These are phyloP conservation scores for Malurus leucopterus DNA, from an alignment of 2,797 vertebrate genomes.

Conservation along the genomic window DNA sequence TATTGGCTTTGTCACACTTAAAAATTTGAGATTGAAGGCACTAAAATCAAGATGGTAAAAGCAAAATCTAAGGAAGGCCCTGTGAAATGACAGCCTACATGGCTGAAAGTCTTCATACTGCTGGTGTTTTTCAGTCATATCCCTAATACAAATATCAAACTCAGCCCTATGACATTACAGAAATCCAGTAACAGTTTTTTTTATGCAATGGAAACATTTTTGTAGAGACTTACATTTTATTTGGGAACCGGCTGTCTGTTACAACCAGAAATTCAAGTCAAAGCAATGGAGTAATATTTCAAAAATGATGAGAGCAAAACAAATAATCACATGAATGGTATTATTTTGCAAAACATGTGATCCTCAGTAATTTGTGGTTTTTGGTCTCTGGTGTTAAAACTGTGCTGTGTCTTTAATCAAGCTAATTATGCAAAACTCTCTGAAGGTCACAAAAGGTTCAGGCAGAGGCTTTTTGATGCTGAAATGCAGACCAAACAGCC, in stretches of 20 bases:
- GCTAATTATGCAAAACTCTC: constrained; percentile 54
- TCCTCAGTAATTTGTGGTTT: constrained; percentile 52
- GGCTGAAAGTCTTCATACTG: not conserved
- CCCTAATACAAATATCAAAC: not conserved
- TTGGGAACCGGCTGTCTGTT: constrained; percentile 41
- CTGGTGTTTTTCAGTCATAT: not conserved
- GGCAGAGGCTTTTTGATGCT: constrained; percentile 37
- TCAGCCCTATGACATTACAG: not conserved
- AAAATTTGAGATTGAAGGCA: not conserved
- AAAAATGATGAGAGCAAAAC: constrained; percentile 57
- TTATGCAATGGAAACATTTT: constrained; percentile 37
- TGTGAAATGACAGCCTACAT: not conserved
- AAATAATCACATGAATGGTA: constrained; percentile 61
- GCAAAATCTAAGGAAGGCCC: not conserved
- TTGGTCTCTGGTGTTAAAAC: constrained; percentile 53
- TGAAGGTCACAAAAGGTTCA: constrained; percentile 60
- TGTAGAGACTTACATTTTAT: constrained; percentile 11
- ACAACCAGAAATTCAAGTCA: constrained; percentile 30
- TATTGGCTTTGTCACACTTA: not conserved
- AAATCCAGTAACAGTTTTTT: constrained; percentile 8
- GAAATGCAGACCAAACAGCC: constrained; percentile 7
- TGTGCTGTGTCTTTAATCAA: constrained; percentile 64
- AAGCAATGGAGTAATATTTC: constrained; percentile 51
- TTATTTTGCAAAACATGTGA: constrained; percentile 61
- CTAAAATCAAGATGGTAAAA: not conserved